Percentiles rank a stretch among this genome's conserved stretches.
These are phyloP conservation scores for Actinopyga echinites DNA, from an alignment of 53 echinoderm and acorn worm genomes.

Conservation along the genomic window DNA sequence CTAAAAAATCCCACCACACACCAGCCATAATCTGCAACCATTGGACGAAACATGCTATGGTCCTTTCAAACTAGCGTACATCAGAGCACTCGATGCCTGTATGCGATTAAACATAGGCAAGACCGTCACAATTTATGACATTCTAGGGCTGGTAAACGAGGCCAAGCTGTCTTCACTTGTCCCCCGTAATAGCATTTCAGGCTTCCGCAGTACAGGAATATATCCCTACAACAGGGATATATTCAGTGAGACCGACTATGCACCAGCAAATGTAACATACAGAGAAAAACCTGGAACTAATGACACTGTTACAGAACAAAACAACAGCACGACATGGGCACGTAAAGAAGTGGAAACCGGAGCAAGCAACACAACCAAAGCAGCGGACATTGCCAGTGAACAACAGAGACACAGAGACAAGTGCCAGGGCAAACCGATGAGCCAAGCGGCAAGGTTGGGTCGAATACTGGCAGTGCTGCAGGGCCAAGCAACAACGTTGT, in stretches of 20 bases:
- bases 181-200: constrained; percentile 17
- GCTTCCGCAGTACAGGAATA: constrained; percentile 14
- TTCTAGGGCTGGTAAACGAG: constrained; percentile 49
- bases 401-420: neutral
- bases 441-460: neutral
- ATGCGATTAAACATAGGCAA: constrained; percentile 60
- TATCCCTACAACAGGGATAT: constrained; percentile 34
- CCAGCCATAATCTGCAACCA: constrained; percentile 59
- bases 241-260: neutral
- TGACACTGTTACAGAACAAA: neutral
- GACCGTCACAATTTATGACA: constrained; percentile 60
- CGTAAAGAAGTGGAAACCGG: too few species aligned
- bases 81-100: constrained; percentile 42
- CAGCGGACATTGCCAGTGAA: neutral
- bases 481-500: too few species aligned
- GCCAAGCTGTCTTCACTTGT: neutral
- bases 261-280: neutral
- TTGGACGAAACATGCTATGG: constrained; percentile 34
- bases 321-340: neutral
- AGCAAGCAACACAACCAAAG: neutral
- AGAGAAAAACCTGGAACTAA: neutral
- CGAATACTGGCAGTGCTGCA: too few species aligned
- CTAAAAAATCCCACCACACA: constrained; percentile 55
- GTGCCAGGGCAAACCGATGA: neutral
- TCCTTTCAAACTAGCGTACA: constrained; percentile 52